Percentiles rank a stretch among this genome's conserved stretches.
Conservation (phyloP, 2,888 invertebrate species). For the Diploptera punctata region DNA sequence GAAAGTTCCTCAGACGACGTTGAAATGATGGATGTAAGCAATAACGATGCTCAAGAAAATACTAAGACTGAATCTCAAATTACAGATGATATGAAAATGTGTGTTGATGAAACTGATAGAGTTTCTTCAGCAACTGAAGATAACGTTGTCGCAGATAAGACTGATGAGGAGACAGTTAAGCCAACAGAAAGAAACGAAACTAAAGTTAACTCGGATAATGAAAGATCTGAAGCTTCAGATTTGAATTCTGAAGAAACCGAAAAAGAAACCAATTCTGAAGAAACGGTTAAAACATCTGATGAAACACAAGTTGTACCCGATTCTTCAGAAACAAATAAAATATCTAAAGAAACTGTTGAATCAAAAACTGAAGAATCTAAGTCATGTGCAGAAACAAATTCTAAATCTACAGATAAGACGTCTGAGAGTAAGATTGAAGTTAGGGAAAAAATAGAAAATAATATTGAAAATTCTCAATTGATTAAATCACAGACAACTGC, state of each 20-base stretch:
- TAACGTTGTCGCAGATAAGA: conserved; percentile 38
- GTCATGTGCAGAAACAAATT: conserved; percentile 40
- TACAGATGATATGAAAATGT: background rate
- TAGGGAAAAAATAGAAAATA: no score
- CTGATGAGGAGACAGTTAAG: background rate
- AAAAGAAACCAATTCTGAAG: conserved; percentile 8
- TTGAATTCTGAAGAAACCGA: background rate
- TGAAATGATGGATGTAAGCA: conserved; percentile 45
- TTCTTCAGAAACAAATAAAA: no score
- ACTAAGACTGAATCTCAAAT: conserved; percentile 2
- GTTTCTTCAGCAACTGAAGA: conserved; percentile 9
- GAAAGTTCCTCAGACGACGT: conserved; percentile 42
- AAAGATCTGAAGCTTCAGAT: background rate
- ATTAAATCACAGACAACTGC: no score
- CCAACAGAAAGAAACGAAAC: background rate
- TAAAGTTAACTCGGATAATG: background rate
- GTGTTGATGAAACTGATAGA: background rate
- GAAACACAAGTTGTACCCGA: no score
- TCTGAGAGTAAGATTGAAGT: background rate
- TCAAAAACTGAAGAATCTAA: conserved; percentile 34
- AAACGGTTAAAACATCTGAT: background rate
- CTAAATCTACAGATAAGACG: conserved; percentile 44
- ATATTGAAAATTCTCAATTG: no score
- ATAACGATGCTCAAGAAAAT: conserved; percentile 2
- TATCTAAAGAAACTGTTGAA: conserved; percentile 40